Base-by-base conservation (phyloP, 2,113 vertebrate species). In the Patagioenas fasciata region DNA sequence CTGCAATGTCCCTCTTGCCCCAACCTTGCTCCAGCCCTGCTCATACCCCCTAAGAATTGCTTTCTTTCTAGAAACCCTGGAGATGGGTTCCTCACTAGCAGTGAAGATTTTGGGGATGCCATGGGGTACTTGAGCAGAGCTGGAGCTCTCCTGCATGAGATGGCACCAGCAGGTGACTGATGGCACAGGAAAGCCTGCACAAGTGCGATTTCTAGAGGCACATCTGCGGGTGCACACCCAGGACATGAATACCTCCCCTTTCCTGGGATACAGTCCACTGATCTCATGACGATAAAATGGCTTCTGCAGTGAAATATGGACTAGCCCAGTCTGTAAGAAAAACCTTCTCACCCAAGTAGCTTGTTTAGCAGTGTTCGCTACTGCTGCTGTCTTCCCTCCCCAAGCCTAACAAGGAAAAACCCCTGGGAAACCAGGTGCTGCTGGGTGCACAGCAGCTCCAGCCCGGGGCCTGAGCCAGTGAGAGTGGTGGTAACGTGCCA, bases 401-500 rank as follows among this genome's bases (percentile, higher is more conserved):
- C 57, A 56, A 24, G 48, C 32, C 47, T 80, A 83, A 28, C 29
- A 53, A 26, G 25, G 23, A 23, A 65, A 79, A 88, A 5, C 28
- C 77, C 77, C 32, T 13, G 69, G 66, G 80, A 88, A 78, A 50
- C 10, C 77, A 92, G 73, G 44, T 82, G 71, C 88, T 69, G 50
- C 21, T 51, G 19, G 69, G 36, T 70, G 50, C 36, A 28, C 40
- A 78, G 73, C 47, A 80, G 82, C 77, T 93, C 54, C 64, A 60
- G 47, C 0, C 0, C 78, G 77, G n/a, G 69, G n/a, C 34, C 48
- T 0, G 0, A 74, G 61, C 84, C 93, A 94, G 53, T 0, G 0
- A 15, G 48, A 48, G 57, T 0, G 0, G 34, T 26, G 72, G 64
- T 61, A 56, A 79, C 0, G 0, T 1, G 54, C 81, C 94, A 94